phyloP scores from a whole-genome alignment of 2,888 invertebrate species.

The Torymus aiolomorphi region DNA sequence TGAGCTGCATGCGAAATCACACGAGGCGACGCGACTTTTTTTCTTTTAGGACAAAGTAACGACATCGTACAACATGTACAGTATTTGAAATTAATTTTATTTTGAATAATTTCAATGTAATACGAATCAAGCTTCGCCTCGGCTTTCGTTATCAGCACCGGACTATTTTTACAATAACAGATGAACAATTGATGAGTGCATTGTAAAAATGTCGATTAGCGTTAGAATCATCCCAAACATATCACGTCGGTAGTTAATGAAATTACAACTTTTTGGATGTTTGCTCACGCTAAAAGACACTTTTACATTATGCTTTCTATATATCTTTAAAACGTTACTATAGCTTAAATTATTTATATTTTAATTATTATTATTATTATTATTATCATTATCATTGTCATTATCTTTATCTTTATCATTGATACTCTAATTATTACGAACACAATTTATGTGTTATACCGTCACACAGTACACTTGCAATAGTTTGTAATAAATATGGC shows the following conservation, averaged over 20 bases:
- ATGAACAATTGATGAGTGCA: constrained; percentile 29
- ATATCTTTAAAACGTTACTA: constrained; percentile 42
- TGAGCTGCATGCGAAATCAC: constrained; percentile 10
- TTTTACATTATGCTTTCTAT: constrained; percentile 12
- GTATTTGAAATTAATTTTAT: constrained; percentile 30
- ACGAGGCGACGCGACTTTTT: neutral
- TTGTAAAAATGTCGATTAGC: constrained; percentile 13
- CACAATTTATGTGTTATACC: constrained; percentile 48
- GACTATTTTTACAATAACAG: constrained; percentile 33
- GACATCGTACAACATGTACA: neutral
- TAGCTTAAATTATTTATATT: constrained; percentile 36
- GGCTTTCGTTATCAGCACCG: neutral
- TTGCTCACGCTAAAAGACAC: constrained; percentile 1
- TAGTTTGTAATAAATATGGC: constrained; percentile 50
- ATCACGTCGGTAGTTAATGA: constrained; percentile 28
- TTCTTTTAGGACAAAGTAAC: neutral
- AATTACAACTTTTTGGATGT: constrained; percentile 31
- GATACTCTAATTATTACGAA: constrained; percentile 18
- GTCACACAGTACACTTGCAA: constrained; percentile 46
- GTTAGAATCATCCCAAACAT: constrained; percentile 43
- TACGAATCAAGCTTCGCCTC: constrained; percentile 8
- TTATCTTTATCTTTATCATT: constrained; percentile 23
- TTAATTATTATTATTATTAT: constrained; percentile 25
- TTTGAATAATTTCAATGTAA: neutral
- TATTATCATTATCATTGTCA: constrained; percentile 19